phyloP scores from a whole-genome alignment of 2,113 vertebrate genomes.

The Axis porcinus region DNA sequence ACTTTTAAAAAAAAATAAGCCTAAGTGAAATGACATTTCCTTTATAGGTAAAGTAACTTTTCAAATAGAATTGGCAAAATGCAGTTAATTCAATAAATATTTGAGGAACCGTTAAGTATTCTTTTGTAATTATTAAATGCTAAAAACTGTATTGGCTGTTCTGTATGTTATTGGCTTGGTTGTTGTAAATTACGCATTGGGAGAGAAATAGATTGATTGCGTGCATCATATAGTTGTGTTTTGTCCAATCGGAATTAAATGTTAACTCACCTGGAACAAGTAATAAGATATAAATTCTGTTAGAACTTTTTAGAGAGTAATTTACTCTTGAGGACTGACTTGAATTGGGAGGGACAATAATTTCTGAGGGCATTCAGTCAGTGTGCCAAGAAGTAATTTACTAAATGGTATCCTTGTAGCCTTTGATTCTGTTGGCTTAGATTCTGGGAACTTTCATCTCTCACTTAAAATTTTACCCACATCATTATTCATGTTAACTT shows the following conservation, averaged over 20 bases:
- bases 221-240: background rate
- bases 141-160: background rate
- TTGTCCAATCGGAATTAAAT: constrained; percentile 18
- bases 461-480: background rate
- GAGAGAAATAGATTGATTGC: background rate
- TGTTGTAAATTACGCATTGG: background rate
- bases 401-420: background rate
- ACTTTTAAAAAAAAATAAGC: background rate
- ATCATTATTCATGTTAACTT: background rate
- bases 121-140: background rate
- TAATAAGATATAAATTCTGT: background rate
- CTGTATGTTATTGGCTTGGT: background rate
- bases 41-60: background rate
- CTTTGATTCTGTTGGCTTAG: background rate
- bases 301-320: background rate
- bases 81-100: background rate
- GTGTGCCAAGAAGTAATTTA: background rate
- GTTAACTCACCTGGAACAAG: background rate
- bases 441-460: background rate
- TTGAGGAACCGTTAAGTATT: background rate
- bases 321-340: background rate
- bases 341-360: background rate
- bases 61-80: background rate
- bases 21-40: constrained; percentile 19
- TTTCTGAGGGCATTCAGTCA: background rate